These are phyloP conservation scores for Melanargia galathea DNA, from an alignment of 2,888 invertebrate species.

Conservation along the genomic window DNA sequence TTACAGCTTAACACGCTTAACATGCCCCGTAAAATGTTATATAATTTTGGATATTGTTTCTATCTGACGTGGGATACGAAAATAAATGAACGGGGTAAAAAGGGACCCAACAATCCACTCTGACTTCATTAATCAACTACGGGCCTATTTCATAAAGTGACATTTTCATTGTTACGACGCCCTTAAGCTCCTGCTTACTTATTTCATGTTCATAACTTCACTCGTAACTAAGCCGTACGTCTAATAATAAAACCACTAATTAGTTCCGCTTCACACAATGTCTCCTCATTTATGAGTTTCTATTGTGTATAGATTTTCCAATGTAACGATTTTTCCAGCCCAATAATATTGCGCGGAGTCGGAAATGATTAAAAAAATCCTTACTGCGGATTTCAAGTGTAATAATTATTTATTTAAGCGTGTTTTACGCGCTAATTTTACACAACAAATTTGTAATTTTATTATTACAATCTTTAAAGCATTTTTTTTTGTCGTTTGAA, in stretches of 20 bases:
- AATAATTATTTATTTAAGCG: no score
- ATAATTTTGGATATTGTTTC: constrained; percentile 37
- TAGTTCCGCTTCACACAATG: constrained; percentile 42
- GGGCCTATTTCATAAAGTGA: constrained; percentile 77
- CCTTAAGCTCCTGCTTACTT: constrained; percentile 71
- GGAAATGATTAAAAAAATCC: no score
- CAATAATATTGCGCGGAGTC: constrained; percentile 2
- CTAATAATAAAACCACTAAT: constrained; percentile 59
- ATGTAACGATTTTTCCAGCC: constrained; percentile 43
- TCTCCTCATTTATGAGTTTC: constrained; percentile 38
- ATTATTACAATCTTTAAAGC: no score
- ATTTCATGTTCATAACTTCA: constrained; percentile 64
- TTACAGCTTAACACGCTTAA: no score
- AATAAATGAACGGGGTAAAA: constrained; percentile 69
- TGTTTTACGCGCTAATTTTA: no score
- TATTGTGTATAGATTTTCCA: constrained; percentile 39
- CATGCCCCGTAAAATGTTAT: no score
- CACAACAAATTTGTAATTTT: no score
- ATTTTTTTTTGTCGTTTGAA: no score
- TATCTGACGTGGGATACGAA: constrained; percentile 49
- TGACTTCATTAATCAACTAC: constrained; percentile 73
- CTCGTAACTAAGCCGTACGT: constrained; percentile 55
- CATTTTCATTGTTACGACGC: constrained; percentile 76
- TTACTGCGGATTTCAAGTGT: no score
- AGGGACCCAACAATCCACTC: constrained; percentile 61